phyloP scores from a whole-genome alignment of 1,140 invertebrate species.

The Trypoxylus dichotomus region DNA sequence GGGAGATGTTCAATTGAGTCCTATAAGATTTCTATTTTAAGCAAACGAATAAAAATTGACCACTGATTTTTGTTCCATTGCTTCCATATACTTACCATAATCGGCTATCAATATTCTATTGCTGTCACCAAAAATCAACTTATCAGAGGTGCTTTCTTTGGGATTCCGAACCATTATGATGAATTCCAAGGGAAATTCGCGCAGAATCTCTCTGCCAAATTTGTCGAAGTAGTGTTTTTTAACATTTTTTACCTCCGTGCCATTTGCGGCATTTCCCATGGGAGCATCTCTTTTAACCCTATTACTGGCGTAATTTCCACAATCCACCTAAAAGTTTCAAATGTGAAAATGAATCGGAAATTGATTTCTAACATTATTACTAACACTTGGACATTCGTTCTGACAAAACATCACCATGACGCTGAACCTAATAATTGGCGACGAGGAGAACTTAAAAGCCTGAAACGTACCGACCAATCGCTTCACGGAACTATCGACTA shows the following conservation, averaged over 20 bases:
- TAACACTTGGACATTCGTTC: constrained; percentile 49
- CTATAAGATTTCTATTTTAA: too few species aligned
- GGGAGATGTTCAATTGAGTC: too few species aligned
- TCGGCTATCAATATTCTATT: constrained; percentile 56
- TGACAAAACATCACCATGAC: constrained; percentile 57
- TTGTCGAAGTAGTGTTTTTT: constrained; percentile 39
- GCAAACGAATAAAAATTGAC: too few species aligned
- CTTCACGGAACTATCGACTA: constrained; percentile 45
- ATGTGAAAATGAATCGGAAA: too few species aligned
- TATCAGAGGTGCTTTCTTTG: constrained; percentile 50
- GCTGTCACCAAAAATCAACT: constrained; percentile 54
- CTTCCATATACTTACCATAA: constrained; percentile 48
- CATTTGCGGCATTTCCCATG: constrained; percentile 33
- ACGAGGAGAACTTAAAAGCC: constrained; percentile 58
- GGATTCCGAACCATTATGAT: constrained; percentile 53
- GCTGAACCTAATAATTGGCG: constrained; percentile 55
- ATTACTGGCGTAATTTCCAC: background rate
- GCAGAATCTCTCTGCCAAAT: constrained; percentile 40
- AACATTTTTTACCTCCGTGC: constrained; percentile 39
- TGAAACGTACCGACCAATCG: constrained; percentile 53
- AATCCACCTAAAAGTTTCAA: constrained; percentile 5
- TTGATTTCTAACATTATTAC: too few species aligned
- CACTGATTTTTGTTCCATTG: too few species aligned
- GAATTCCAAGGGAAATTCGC: constrained; percentile 54
- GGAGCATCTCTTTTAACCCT: constrained; percentile 2